phyloP scores from a whole-genome alignment of 2,888 invertebrate species.

The Tetranychus piercei region DNA sequence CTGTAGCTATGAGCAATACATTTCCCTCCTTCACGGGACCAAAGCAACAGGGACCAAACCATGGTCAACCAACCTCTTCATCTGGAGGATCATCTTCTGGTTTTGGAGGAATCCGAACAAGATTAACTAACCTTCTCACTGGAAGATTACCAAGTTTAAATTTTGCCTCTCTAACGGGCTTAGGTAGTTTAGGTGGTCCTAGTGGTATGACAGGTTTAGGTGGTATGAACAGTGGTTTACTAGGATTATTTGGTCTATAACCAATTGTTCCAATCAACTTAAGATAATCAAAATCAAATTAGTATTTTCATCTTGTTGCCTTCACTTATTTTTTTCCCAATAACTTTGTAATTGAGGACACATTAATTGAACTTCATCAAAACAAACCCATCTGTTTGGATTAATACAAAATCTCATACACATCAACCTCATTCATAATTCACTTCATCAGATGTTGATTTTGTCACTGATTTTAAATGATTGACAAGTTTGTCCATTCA shows the following conservation, averaged over 20 bases:
- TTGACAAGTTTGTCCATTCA: no score
- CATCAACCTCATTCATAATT: no score
- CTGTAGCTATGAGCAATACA: conserved; percentile 4
- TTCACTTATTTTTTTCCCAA: no score
- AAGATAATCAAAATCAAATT: no score
- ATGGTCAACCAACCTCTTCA: background rate
- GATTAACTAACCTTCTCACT: conserved; percentile 1
- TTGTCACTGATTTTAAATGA: no score
- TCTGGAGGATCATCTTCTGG: background rate
- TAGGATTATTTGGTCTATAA: conserved; percentile 7
- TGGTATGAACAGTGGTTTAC: background rate
- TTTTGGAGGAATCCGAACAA: background rate
- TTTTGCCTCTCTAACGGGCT: background rate
- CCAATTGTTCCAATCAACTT: no score
- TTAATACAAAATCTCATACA: no score
- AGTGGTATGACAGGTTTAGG: background rate
- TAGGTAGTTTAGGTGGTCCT: background rate
- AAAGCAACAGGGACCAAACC: background rate
- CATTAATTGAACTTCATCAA: no score
- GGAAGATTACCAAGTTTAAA: conserved; percentile 9
- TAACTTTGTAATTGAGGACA: no score
- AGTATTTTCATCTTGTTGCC: no score
- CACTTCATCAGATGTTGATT: no score
- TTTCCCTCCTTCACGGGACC: conserved; percentile 1
- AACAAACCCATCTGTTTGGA: no score